Percentiles rank a stretch among this genome's conserved stretches.
phyloP scores from a whole-genome alignment of 2,888 invertebrate species.

The Apamea sordens region DNA sequence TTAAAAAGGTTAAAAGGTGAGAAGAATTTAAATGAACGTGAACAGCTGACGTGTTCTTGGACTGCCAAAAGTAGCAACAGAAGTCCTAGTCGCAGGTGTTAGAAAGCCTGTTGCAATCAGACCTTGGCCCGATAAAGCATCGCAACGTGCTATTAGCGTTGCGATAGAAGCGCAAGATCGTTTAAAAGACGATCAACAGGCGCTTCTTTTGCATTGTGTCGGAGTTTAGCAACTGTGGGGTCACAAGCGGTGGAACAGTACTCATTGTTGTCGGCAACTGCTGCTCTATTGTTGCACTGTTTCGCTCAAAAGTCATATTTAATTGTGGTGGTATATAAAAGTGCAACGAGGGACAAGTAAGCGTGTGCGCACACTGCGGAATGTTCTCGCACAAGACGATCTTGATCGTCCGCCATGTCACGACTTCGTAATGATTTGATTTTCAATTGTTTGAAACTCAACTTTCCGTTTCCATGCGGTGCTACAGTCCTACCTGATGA shows the following conservation, averaged over 20 bases:
- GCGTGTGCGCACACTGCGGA: constrained; percentile 66
- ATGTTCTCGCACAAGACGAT: constrained; percentile 76
- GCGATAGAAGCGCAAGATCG: constrained; percentile 85
- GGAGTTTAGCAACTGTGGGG: constrained; percentile 84
- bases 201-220: constrained; percentile 84
- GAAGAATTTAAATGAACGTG: constrained; percentile 84
- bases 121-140: constrained; percentile 87
- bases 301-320: constrained; percentile 84
- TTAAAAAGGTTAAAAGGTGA: constrained; percentile 85
- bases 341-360: constrained; percentile 69
- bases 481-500: constrained; percentile 29
- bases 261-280: constrained; percentile 82
- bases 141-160: constrained; percentile 84
- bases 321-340: constrained; percentile 78
- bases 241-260: constrained; percentile 77
- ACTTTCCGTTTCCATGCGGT: constrained; percentile 30
- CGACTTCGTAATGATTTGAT: constrained; percentile 76
- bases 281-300: constrained; percentile 81
- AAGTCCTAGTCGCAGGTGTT: constrained; percentile 83
- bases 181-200: constrained; percentile 89
- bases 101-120: constrained; percentile 87
- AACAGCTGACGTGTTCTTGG: constrained; percentile 74
- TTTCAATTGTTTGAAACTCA: constrained; percentile 66
- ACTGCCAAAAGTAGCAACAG: constrained; percentile 76
- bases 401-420: constrained; percentile 75